A percentile compares a stretch with the other conserved stretches of the same genome.
Conservation (phyloP, 1,140 invertebrate genomes). For the Hyphantria cunea region DNA sequence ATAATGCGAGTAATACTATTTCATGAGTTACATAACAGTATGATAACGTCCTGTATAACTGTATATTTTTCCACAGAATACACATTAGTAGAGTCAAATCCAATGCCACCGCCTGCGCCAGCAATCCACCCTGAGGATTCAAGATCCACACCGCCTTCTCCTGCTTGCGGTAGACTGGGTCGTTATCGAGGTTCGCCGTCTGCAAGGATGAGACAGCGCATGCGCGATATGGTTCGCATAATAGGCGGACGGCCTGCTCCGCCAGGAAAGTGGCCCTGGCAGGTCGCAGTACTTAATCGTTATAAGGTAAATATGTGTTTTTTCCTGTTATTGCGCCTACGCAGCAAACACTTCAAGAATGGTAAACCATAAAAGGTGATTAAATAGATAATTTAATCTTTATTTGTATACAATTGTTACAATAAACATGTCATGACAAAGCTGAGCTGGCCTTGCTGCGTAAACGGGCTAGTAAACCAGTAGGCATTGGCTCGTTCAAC, state of each 20-base stretch:
- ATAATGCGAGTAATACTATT: too few species aligned
- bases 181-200: conserved; percentile 45
- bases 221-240: conserved; percentile 86
- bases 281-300: conserved; percentile 93
- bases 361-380: too few species aligned
- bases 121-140: conserved; percentile 59
- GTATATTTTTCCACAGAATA: conserved; percentile 44
- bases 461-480: too few species aligned
- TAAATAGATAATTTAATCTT: too few species aligned
- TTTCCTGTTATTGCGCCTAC: not conserved
- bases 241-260: conserved; percentile 91
- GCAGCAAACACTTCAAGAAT: too few species aligned
- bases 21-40: too few species aligned
- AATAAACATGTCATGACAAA: too few species aligned
- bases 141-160: conserved; percentile 11
- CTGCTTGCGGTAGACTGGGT: conserved; percentile 55
- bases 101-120: conserved; percentile 56
- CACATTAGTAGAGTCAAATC: conserved; percentile 44
- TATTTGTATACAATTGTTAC: too few species aligned
- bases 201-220: conserved; percentile 43
- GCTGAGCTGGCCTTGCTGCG: too few species aligned
- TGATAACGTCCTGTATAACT: too few species aligned
- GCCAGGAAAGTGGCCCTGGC: conserved; percentile 95
- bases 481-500: too few species aligned
- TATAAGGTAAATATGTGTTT: conserved; percentile 83